Base-by-base conservation (phyloP, 2,797 vertebrate species). In the Hoplostethus mediterraneus region DNA sequence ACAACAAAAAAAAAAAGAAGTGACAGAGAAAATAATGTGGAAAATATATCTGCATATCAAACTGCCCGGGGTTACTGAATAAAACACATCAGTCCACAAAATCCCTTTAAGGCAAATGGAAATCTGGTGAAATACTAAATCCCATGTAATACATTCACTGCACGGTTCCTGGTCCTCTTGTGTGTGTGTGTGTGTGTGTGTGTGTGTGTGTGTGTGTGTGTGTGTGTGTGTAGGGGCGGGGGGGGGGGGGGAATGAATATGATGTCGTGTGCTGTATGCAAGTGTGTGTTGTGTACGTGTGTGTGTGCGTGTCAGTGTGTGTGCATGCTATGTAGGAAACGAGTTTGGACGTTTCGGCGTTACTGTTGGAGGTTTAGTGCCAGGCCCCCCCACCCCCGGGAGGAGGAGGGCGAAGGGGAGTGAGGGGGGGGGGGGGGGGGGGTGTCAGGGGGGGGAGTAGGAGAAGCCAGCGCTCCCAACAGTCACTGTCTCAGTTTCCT, bases 61-160 rank as follows among this genome's bases (percentile, higher is more conserved):
- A 89, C 86, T 91, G 85, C 74, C 87, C 40, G 84, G 90, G 85
- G 72, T 89, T 69, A 89, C 75, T 88, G 84, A 89, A 87, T 81
- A 82, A 64, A 83, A 79, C 82, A 77, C n/a, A 76, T 85, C 83
- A 85, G 85, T 92, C 84, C 81, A 88, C 67, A 90, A 83, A 91
- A 88, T 93, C 92, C 93, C 90, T 93, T 92, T 90, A 87, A 91
- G 90, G 89, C 91, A 87, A 89, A 92, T 77, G 75, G 83, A 90
- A 87, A 83, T 88, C 81, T 80, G 82, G 65, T 80, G 73, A 85
- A 75, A 78, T 80, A 75, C 53, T 86, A 77, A 86, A 89, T 88
- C 82, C 78, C 79, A 89, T 87, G 83, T 86, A 82, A 90, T 90
- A 91, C 92, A 92, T 91, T 93, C 89, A 85, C 86, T 91, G 81